Percentiles rank a stretch among this genome's conserved stretches.
Conservation (phyloP, 2,888 invertebrate species). For the Gastrophysa polygoni region DNA sequence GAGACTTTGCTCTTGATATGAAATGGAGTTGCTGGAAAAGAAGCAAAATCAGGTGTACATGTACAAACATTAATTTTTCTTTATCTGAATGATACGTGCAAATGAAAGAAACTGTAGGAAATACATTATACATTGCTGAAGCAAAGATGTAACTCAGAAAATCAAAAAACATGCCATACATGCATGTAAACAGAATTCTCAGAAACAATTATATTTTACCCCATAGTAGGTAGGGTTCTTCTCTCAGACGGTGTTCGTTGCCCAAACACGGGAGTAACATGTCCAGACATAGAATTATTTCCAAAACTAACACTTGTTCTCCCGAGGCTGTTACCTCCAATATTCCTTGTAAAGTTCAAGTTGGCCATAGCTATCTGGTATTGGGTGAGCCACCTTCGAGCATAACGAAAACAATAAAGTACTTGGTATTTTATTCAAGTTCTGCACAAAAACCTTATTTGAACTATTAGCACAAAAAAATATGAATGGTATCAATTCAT, state of each 20-base stretch:
- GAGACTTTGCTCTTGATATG: too few species aligned
- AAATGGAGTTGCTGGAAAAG: too few species aligned
- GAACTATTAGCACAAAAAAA: slow-evolving; percentile 49
- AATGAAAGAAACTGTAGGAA: too few species aligned
- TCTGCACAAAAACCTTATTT: slow-evolving; percentile 39
- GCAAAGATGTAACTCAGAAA: neutral
- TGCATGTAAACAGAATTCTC: neutral
- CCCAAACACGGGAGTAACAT: slow-evolving; percentile 81
- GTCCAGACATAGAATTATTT: slow-evolving; percentile 72
- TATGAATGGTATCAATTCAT: slow-evolving; percentile 50
- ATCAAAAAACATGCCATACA: slow-evolving; percentile 4
- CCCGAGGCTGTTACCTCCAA: slow-evolving; percentile 77
- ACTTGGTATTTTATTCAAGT: slow-evolving; percentile 31
- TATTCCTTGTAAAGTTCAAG: slow-evolving; percentile 90
- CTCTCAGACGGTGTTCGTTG: slow-evolving; percentile 82
- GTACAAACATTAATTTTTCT: too few species aligned
- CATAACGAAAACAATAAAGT: slow-evolving; percentile 52
- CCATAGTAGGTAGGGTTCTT: slow-evolving; percentile 63
- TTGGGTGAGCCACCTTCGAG: slow-evolving; percentile 48
- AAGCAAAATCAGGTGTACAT: too few species aligned
- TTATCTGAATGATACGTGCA: too few species aligned
- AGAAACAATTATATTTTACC: slow-evolving; percentile 51
- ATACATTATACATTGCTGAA: too few species aligned
- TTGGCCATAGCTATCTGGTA: slow-evolving; percentile 82
- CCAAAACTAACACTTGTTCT: slow-evolving; percentile 70